Evolutionary conservation across 2,797 vertebrate species (phyloP).

Genomic region (Xiphophorus birchmanni): DNA sequence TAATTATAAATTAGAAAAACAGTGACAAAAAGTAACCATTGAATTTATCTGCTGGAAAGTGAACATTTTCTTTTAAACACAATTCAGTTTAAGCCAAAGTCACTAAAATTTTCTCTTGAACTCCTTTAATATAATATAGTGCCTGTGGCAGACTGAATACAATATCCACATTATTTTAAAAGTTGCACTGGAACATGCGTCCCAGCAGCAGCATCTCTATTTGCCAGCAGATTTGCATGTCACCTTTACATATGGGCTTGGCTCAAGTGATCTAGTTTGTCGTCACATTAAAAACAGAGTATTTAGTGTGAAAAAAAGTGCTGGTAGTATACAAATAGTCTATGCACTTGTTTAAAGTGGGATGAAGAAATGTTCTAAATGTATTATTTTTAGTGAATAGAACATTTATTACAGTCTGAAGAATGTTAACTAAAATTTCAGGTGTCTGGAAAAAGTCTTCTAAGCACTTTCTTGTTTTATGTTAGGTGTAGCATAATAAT

Average conservation of each 20-base stretch:
- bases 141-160: not conserved
- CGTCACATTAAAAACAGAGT: not conserved
- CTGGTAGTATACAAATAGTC: not conserved
- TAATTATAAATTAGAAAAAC: not conserved
- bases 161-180: not conserved
- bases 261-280: not conserved
- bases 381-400: not conserved
- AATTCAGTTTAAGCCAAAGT: not conserved
- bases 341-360: not conserved
- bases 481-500: too few species aligned
- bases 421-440: not conserved
- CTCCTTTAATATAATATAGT: not conserved
- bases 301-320: not conserved
- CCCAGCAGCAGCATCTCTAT: not conserved
- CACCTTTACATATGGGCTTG: not conserved
- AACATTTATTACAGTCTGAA: not conserved
- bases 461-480: not conserved
- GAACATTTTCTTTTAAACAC: not conserved
- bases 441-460: not conserved
- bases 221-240: not conserved
- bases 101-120: not conserved
- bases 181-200: not conserved
- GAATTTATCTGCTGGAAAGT: not conserved
- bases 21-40: not conserved
- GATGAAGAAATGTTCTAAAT: not conserved